Evolutionary conservation across 2,113 vertebrate genomes (phyloP).

Genomic region (Alligator sinensis): DNA sequence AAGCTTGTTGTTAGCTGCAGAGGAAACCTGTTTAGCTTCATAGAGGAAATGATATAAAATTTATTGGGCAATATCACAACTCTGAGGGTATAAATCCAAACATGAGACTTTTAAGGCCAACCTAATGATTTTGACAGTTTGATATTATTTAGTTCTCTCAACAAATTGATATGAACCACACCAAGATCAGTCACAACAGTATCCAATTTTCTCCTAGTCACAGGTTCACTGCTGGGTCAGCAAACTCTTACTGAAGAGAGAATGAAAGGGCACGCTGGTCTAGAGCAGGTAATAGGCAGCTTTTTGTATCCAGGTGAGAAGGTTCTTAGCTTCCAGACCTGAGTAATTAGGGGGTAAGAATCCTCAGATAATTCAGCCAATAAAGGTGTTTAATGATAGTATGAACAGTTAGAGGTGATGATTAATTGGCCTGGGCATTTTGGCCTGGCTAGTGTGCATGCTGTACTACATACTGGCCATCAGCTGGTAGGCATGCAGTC

Average conservation of each 20-base stretch:
- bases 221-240: conserved; percentile 85
- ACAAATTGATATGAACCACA: conserved; percentile 78
- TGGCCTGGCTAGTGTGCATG: conserved; percentile 82
- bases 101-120: conserved; percentile 70
- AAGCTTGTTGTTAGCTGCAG: conserved; percentile 17
- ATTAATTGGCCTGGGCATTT: conserved; percentile 90
- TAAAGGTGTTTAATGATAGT: conserved; percentile 90
- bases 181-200: conserved; percentile 79
- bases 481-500: conserved; percentile 90
- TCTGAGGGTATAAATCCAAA: conserved; percentile 57
- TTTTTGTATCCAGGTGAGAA: conserved; percentile 87
- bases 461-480: conserved; percentile 85
- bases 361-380: conserved; percentile 87
- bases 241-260: conserved; percentile 77
- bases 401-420: conserved; percentile 88
- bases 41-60: conserved; percentile 8
- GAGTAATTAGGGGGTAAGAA: conserved; percentile 83
- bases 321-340: conserved; percentile 81
- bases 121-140: conserved; percentile 74
- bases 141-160: conserved; percentile 75
- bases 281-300: conserved; percentile 81
- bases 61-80: conserved; percentile 25
- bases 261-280: conserved; percentile 77
- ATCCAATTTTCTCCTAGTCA: conserved; percentile 84
- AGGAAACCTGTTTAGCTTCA: conserved; percentile 28